Evolutionary conservation across 2,888 invertebrate genomes (phyloP).

Genomic region (Pycnomerus fuliginosus): DNA sequence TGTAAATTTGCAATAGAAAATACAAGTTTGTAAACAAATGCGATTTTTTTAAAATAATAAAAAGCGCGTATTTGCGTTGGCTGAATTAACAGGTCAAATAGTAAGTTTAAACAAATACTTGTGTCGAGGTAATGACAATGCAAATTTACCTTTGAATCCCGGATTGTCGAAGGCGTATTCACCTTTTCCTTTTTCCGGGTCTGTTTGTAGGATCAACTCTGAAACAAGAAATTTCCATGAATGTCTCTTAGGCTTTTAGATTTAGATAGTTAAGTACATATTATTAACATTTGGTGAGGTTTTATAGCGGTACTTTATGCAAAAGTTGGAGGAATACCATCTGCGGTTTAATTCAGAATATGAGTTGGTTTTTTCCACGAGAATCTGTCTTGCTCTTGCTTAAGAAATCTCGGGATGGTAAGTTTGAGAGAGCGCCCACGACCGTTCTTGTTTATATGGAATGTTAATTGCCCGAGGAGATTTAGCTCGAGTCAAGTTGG

Average conservation of each 20-base stretch:
- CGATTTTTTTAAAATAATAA: no score
- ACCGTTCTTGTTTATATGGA: slow-evolving; percentile 31
- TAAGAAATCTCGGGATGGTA: slow-evolving; percentile 1
- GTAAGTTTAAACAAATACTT: no score
- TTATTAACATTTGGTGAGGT: no score
- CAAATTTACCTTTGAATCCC: slow-evolving; percentile 67
- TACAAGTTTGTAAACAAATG: slow-evolving; percentile 16
- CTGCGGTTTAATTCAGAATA: no score
- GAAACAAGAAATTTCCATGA: slow-evolving; percentile 50
- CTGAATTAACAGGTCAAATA: no score
- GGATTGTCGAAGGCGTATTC: slow-evolving; percentile 82
- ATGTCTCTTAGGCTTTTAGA: no score
- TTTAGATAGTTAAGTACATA: no score
- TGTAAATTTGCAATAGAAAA: slow-evolving; percentile 14
- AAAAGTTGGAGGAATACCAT: no score
- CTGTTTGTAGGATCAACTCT: slow-evolving; percentile 70
- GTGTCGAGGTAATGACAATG: no score
- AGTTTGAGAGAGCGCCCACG: slow-evolving; percentile 24
- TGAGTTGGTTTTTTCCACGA: background rate
- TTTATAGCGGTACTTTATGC: no score
- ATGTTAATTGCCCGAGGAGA: slow-evolving; percentile 34
- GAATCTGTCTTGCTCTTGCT: slow-evolving; percentile 3
- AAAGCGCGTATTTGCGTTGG: no score
- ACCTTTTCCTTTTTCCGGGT: slow-evolving; percentile 74
- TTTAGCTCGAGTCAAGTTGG: slow-evolving; percentile 19